phyloP scores from a whole-genome alignment of 2,888 invertebrate genomes.

The Sepioteuthis lessoniana region DNA sequence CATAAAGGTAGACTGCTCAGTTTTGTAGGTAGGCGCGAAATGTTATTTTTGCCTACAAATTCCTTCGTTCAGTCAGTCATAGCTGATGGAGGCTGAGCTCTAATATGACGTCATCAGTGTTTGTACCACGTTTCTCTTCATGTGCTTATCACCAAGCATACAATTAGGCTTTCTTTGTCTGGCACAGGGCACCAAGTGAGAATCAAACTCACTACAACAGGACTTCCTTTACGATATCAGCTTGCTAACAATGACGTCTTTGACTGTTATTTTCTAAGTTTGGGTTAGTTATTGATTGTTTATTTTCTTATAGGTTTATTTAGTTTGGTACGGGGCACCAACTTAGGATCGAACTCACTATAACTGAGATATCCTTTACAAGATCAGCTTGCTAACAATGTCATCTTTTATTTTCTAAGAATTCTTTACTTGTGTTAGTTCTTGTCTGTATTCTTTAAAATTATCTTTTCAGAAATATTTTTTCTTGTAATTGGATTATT shows the following conservation, averaged over 20 bases:
- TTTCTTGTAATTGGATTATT: no score
- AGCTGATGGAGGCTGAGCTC: background rate
- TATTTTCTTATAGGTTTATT: no score
- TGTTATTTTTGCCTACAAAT: slow-evolving; percentile 20
- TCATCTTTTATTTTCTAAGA: no score
- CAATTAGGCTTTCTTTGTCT: background rate
- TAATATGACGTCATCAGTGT: background rate
- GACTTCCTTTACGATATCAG: no score
- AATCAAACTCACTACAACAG: background rate
- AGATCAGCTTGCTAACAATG: no score
- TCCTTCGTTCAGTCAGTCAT: background rate
- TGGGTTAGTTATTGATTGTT: background rate
- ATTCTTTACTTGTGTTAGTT: no score
- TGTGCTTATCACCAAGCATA: background rate
- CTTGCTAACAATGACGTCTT: no score
- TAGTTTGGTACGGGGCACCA: no score
- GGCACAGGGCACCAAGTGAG: background rate
- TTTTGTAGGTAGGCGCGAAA: background rate
- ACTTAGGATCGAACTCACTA: no score
- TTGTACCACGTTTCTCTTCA: background rate
- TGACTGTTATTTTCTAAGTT: background rate
- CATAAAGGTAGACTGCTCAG: background rate
- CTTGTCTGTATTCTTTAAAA: no score
- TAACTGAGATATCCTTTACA: no score
- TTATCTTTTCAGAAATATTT: no score